Conservation (phyloP, 2,888 invertebrate species). For the Unio delphinus region DNA sequence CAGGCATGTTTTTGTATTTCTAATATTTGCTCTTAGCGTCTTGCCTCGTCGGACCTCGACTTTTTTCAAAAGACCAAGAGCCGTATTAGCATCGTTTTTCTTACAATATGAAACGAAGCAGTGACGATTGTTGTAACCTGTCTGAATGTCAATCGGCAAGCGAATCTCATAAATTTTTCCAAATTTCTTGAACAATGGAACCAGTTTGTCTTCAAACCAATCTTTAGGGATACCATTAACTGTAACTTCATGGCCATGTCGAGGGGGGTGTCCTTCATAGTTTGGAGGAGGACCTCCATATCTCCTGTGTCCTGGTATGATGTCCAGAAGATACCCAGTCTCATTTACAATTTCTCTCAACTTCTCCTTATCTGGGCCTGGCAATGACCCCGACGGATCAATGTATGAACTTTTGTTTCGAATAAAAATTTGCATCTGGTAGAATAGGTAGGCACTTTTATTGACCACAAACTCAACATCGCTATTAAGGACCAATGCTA, state of each 20-base stretch:
- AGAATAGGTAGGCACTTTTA: too few species aligned
- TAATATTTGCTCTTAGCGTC: constrained; percentile 26
- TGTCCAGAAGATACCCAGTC: constrained; percentile 21
- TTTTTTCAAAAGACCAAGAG: constrained; percentile 9
- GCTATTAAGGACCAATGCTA: constrained; percentile 3
- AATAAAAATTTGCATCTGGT: constrained; percentile 11
- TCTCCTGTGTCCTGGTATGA: constrained; percentile 21
- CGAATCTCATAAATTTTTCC: constrained; percentile 27
- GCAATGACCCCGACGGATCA: too few species aligned
- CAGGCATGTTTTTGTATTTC: constrained; percentile 19
- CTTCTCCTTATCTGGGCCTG: constrained; percentile 25
- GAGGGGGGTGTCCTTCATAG: constrained; percentile 24
- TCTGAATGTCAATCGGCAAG: constrained; percentile 25
- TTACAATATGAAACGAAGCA: constrained; percentile 31
- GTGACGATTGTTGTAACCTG: constrained; percentile 23
- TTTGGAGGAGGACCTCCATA: constrained; percentile 27
- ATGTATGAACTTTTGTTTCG: too few species aligned
- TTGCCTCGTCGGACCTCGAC: constrained; percentile 8
- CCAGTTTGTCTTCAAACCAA: constrained; percentile 36
- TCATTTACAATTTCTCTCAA: constrained; percentile 11
- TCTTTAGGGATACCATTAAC: constrained; percentile 17
- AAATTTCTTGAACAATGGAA: constrained; percentile 22
- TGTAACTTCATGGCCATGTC: constrained; percentile 16
- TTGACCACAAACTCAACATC: constrained; percentile 10
- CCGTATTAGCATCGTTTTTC: not conserved